Conservation (phyloP, 2,888 invertebrate species). For the Rhamphomyia laevipes region DNA sequence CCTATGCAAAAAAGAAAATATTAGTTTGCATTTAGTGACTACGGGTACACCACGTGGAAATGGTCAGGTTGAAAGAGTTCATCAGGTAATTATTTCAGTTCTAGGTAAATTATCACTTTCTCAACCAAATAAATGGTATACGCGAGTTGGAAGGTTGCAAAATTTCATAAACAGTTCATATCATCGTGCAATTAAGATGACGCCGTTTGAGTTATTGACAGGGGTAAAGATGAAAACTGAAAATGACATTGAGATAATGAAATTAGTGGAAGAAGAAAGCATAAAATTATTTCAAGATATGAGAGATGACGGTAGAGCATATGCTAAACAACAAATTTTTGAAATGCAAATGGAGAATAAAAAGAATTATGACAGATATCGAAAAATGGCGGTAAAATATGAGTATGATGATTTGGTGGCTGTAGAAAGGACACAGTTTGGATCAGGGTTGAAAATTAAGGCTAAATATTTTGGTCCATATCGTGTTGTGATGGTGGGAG, state of each 20-base stretch:
- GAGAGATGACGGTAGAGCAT: constrained; percentile 2
- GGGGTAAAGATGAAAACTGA: constrained; percentile 6
- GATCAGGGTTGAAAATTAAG: constrained; percentile 10
- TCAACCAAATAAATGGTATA: constrained; percentile 3
- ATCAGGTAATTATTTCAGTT: constrained; percentile 20
- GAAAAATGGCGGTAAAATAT: not conserved
- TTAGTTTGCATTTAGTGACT: constrained; percentile 20
- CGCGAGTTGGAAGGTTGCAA: not conserved
- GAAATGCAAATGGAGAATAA: constrained; percentile 8
- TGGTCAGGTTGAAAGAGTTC: constrained; percentile 26
- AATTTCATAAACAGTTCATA: constrained; percentile 2
- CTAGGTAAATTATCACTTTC: not conserved
- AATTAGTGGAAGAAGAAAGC: constrained; percentile 2
- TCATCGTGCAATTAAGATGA: constrained; percentile 2
- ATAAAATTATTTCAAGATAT: constrained; percentile 1
- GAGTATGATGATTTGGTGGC: constrained; percentile 12
- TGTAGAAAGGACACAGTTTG: constrained; percentile 15
- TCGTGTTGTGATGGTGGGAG: constrained; percentile 1
- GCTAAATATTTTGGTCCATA: constrained; percentile 12
- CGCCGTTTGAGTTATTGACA: constrained; percentile 5
- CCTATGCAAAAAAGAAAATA: constrained; percentile 23
- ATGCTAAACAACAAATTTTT: constrained; percentile 14
- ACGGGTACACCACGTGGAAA: constrained; percentile 24
- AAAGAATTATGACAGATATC: not conserved
- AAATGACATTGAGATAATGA: constrained; percentile 4